A percentile compares a stretch with the other conserved stretches of the same genome.
Evolutionary conservation across 2,888 invertebrate species (phyloP).

Genomic region (Mactromeris polynyma): DNA sequence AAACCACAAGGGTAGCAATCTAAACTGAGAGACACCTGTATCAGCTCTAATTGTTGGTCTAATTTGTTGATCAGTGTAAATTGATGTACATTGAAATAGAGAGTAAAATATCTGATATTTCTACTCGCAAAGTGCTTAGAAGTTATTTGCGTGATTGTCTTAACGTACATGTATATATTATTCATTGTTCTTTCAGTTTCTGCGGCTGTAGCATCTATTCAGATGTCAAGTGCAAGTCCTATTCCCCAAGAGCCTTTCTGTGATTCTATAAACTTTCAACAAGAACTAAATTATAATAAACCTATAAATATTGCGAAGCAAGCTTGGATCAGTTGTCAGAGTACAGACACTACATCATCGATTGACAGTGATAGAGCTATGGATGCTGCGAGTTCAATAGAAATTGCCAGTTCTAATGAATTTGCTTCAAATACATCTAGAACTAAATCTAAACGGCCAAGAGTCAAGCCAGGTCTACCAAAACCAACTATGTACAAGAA

Average conservation of each 20-base stretch:
- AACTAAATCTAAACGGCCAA: conserved; percentile 56
- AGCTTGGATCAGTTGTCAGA: conserved; percentile 73
- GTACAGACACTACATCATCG: conserved; percentile 48
- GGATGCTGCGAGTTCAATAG: conserved; percentile 59
- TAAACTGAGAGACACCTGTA: no score
- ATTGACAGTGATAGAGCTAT: conserved; percentile 65
- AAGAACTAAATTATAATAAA: conserved; percentile 51
- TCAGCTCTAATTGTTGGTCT: no score
- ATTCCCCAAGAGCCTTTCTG: conserved; percentile 54
- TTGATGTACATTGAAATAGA: no score
- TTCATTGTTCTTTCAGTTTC: conserved; percentile 64
- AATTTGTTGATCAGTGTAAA: no score
- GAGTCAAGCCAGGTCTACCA: conserved; percentile 71
- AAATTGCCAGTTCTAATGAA: conserved; percentile 50
- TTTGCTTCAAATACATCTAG: conserved; percentile 26
- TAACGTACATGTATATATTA: background rate
- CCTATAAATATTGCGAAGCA: conserved; percentile 71
- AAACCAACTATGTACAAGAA: conserved; percentile 75
- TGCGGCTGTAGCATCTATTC: conserved; percentile 69
- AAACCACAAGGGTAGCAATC: no score
- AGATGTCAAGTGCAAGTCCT: conserved; percentile 65
- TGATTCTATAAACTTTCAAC: conserved; percentile 14
- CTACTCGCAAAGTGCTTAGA: no score
- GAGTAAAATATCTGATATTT: no score
- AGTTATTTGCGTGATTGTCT: no score